A percentile compares a stretch with the other conserved stretches of the same genome.
phyloP scores from a whole-genome alignment of 1,140 invertebrate genomes.

The Macrotrachela quadricornifera region DNA sequence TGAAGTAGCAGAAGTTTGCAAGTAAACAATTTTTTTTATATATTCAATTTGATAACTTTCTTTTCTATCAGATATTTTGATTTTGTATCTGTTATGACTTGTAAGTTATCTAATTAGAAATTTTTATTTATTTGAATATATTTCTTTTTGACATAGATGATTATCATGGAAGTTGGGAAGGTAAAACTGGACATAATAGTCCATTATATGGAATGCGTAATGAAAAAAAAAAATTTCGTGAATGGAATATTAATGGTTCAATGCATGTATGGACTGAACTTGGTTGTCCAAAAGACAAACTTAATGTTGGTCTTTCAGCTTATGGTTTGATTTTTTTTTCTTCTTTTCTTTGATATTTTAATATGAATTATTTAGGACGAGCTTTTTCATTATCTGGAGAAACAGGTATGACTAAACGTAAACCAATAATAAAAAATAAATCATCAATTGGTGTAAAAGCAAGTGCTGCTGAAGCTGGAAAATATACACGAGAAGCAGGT shows the following conservation, averaged over 20 bases:
- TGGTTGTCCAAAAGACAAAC: conserved; percentile 52
- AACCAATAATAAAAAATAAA: no score
- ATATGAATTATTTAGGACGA: conserved; percentile 38
- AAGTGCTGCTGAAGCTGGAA: conserved; percentile 7
- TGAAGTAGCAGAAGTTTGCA: conserved; percentile 59
- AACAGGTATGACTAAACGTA: neutral
- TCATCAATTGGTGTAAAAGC: conserved; percentile 1
- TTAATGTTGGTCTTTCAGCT: conserved; percentile 68
- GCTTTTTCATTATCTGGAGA: conserved; percentile 39
- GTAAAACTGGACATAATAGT: conserved; percentile 43
- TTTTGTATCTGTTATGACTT: conserved; percentile 71
- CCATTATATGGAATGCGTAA: conserved; percentile 17
- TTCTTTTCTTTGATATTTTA: no score
- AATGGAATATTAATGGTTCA: conserved; percentile 9
- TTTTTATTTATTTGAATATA: neutral
- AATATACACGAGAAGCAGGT: conserved; percentile 45
- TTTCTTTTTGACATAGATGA: neutral
- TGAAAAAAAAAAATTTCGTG: conserved; percentile 12
- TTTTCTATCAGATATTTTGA: conserved; percentile 49
- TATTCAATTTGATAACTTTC: neutral
- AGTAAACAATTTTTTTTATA: conserved; percentile 30
- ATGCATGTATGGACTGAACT: conserved; percentile 37
- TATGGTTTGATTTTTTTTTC: conserved; percentile 51
- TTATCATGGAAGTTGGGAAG: conserved; percentile 68
- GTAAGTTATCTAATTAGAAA: conserved; percentile 52